Conservation (phyloP, 2,888 invertebrate species). For the Neoaliturus tenellus region DNA sequence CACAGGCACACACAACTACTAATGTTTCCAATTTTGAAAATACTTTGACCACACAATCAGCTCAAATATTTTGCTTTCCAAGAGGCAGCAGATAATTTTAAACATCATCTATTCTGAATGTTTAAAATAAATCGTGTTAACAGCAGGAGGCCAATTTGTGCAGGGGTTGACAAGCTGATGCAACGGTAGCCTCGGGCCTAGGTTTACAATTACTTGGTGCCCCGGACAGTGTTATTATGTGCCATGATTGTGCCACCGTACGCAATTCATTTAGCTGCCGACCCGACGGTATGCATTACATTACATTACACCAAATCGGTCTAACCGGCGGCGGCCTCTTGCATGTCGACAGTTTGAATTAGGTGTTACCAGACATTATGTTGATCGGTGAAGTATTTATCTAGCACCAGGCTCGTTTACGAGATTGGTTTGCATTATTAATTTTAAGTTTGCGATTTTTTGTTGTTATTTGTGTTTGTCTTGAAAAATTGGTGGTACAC, state of each 20-base stretch:
- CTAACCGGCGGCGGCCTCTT: not conserved
- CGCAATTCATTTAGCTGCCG: constrained; percentile 8
- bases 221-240: not conserved
- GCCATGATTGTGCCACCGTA: constrained; percentile 27
- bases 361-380: not conserved
- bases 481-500: too few relatives aligned
- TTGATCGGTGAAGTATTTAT: not conserved
- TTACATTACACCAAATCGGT: not conserved
- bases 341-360: not conserved
- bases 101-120: too few relatives aligned
- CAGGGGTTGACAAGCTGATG: not conserved
- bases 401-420: not conserved
- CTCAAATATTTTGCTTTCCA: too few relatives aligned
- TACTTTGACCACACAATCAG: too few relatives aligned
- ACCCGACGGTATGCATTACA: constrained; percentile 3
- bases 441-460: not conserved
- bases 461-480: too few relatives aligned
- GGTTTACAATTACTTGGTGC: not conserved
- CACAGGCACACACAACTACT: too few relatives aligned
- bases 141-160: not conserved
- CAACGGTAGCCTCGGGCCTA: not conserved
- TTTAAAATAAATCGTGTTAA: not conserved
- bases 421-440: not conserved
- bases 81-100: too few relatives aligned
- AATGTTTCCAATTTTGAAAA: too few relatives aligned